phyloP scores from a whole-genome alignment of 2,888 invertebrate species.

The Archips xylosteana region DNA sequence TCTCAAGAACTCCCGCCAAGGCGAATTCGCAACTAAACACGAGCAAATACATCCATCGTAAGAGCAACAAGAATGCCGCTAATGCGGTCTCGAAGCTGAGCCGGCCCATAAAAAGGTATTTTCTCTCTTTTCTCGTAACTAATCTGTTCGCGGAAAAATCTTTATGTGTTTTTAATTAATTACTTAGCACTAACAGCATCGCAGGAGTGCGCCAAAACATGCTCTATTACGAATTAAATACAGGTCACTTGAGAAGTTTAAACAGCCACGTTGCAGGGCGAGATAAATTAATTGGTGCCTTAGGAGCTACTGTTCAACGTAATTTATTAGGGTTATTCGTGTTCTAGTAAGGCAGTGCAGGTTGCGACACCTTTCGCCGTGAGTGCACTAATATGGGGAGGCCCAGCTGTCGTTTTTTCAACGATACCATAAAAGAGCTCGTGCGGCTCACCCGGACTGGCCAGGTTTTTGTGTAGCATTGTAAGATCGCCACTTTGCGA shows the following conservation, averaged over 20 bases:
- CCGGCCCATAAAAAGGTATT: slow-evolving; percentile 60
- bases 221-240: slow-evolving; percentile 52
- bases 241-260: slow-evolving; percentile 47
- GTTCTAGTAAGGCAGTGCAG: slow-evolving; percentile 49
- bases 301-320: slow-evolving; percentile 51
- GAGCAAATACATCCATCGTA: slow-evolving; percentile 54
- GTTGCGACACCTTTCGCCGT: slow-evolving; percentile 66
- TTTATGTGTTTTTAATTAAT: slow-evolving; percentile 74
- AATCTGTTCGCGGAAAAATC: slow-evolving; percentile 66
- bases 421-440: slow-evolving; percentile 57
- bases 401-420: slow-evolving; percentile 65
- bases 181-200: slow-evolving; percentile 53
- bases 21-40: slow-evolving; percentile 47
- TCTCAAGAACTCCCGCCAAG: slow-evolving; percentile 41
- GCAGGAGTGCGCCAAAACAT: slow-evolving; percentile 48
- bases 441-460: slow-evolving; percentile 51
- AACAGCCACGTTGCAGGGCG: slow-evolving; percentile 47
- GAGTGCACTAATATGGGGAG: slow-evolving; percentile 58
- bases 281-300: slow-evolving; percentile 60
- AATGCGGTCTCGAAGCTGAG: slow-evolving; percentile 53
- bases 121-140: slow-evolving; percentile 66
- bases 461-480: slow-evolving; percentile 53
- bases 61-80: slow-evolving; percentile 59
- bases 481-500: slow-evolving; percentile 52
- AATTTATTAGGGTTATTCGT: slow-evolving; percentile 56